Conservation (phyloP, 1,140 invertebrate genomes). For the Matsumurasca onukii region DNA sequence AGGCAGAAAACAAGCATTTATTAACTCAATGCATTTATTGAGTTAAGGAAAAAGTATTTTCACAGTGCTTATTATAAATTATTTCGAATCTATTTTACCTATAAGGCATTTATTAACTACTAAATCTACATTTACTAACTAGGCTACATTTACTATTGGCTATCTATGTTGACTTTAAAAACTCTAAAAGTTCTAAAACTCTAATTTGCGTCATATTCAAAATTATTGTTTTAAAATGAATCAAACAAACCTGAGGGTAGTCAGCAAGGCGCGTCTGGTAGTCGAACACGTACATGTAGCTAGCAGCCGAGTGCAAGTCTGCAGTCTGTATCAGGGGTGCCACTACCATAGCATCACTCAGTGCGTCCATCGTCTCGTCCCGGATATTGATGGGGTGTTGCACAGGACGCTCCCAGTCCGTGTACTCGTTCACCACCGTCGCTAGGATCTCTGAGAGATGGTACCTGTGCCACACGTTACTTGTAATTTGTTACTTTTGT, state of each 20-base stretch:
- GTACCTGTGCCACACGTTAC: slow-evolving; percentile 39
- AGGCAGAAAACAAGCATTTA: no score
- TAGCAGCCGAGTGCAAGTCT: slow-evolving; percentile 88
- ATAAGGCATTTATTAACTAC: no score
- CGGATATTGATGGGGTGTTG: slow-evolving; percentile 79
- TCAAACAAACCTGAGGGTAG: slow-evolving; percentile 89
- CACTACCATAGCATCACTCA: slow-evolving; percentile 77
- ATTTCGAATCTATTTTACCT: no score
- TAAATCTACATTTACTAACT: no score
- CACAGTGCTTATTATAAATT: no score
- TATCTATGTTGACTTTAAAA: no score
- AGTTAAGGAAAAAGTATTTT: no score
- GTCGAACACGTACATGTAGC: slow-evolving; percentile 90
- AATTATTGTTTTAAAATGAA: no score
- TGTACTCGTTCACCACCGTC: slow-evolving; percentile 95
- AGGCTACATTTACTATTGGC: no score
- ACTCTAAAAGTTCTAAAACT: no score
- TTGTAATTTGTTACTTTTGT: neutral
- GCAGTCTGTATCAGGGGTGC: slow-evolving; percentile 90
- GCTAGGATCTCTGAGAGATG: slow-evolving; percentile 82
- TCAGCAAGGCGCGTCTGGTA: slow-evolving; percentile 92
- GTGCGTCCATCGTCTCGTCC: slow-evolving; percentile 90
- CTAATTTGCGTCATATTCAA: no score
- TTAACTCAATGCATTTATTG: no score
- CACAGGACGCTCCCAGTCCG: slow-evolving; percentile 92